These are phyloP conservation scores for Myioborus miniatus DNA, from an alignment of 2,797 vertebrate species.

Conservation along the genomic window DNA sequence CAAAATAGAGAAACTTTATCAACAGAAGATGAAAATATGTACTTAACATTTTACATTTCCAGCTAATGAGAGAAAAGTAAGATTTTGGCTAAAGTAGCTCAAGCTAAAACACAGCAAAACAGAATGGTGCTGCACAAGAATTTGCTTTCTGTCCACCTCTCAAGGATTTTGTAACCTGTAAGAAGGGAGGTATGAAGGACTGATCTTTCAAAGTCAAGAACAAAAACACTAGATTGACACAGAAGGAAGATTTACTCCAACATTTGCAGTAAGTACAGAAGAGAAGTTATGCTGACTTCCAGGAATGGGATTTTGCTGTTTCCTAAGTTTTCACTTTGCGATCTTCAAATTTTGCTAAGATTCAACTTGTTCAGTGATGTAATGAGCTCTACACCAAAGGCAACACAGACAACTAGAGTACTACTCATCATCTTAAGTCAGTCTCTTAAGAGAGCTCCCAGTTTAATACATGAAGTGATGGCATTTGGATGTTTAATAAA, in stretches of 20 bases:
- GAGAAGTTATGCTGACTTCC: neutral
- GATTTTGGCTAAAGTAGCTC: neutral
- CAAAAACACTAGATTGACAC: neutral
- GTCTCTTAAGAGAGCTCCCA: neutral
- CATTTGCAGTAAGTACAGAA: neutral
- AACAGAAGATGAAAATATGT: neutral
- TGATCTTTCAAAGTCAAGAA: neutral
- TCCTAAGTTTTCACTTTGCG: neutral
- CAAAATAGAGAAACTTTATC: neutral
- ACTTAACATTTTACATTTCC: neutral
- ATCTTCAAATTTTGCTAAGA: rapidly evolving
- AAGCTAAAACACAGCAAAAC: neutral
- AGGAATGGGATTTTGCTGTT: neutral
- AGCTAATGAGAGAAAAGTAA: neutral
- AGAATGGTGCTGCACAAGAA: neutral
- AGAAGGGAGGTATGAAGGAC: neutral
- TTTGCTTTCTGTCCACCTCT: neutral
- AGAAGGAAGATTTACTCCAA: neutral
- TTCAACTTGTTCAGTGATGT: neutral
- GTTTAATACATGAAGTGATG: neutral
- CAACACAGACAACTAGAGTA: neutral
- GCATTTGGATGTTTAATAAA: neutral
- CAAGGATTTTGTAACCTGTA: neutral
- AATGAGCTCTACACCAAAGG: neutral
- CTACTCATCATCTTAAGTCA: neutral